Conservation (phyloP, 2,113 vertebrate genomes). For the Corvus cornix region DNA sequence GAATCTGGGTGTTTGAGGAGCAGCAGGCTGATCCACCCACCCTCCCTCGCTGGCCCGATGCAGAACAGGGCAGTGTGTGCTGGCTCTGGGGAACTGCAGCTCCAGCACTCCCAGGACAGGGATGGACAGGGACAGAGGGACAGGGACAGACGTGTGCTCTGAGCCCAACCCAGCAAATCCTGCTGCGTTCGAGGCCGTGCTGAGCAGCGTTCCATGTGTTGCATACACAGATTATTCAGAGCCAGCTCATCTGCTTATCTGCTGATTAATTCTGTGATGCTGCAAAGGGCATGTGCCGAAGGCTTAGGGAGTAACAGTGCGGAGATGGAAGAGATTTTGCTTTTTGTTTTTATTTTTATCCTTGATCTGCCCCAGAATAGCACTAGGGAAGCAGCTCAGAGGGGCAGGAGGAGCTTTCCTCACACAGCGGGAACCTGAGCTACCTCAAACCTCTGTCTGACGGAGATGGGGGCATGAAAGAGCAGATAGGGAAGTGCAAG, state of each 20-base stretch:
- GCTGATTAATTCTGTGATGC: not conserved
- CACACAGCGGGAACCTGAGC: not conserved
- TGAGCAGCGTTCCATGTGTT: not conserved
- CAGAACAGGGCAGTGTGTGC: not conserved
- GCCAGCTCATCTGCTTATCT: slow-evolving; percentile 8
- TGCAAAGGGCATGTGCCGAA: not conserved
- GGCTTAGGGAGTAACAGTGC: not conserved
- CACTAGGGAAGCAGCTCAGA: not conserved
- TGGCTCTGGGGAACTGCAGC: not conserved
- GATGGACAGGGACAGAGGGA: not conserved
- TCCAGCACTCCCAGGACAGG: not conserved
- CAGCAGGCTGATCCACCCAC: not conserved
- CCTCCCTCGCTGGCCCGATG: not conserved
- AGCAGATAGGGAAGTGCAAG: not conserved
- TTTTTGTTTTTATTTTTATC: not conserved
- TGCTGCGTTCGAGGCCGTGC: not conserved
- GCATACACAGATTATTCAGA: not conserved
- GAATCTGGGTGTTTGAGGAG: not conserved
- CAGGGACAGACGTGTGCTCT: not conserved
- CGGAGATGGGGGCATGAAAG: not conserved
- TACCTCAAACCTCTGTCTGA: not conserved
- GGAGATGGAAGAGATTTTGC: not conserved
- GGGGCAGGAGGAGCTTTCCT: not conserved
- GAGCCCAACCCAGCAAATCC: not conserved
- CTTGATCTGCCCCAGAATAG: not conserved